Percentiles rank a stretch among this genome's conserved stretches.
Evolutionary conservation across 2,113 vertebrate species (phyloP).

Genomic region (Indri indri): DNA sequence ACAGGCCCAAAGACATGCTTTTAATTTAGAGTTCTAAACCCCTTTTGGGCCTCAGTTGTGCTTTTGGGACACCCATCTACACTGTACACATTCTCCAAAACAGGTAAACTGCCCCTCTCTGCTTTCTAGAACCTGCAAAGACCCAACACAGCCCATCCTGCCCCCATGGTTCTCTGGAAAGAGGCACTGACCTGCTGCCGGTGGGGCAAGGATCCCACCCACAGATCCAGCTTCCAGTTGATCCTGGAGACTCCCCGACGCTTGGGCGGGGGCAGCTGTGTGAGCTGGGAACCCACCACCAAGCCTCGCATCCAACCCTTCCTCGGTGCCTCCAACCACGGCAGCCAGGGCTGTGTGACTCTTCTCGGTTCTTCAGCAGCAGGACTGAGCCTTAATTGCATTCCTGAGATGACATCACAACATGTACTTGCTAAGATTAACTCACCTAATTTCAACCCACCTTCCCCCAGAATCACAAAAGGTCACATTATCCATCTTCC

Average conservation of each 20-base stretch:
- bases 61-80: background rate
- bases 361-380: background rate
- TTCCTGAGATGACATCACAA: conserved; percentile 50
- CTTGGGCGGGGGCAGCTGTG: background rate
- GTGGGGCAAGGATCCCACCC: accelerated
- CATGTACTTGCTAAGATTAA: background rate
- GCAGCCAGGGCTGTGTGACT: background rate
- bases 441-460: background rate
- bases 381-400: background rate
- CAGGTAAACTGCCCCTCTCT: background rate
- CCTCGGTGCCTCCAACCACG: background rate
- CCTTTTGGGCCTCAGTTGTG: background rate
- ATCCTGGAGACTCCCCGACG: background rate
- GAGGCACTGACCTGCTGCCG: conserved; percentile 34
- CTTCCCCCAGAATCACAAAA: background rate
- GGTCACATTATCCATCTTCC: background rate
- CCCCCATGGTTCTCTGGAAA: too few species aligned
- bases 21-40: background rate
- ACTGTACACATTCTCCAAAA: background rate
- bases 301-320: background rate
- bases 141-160: background rate
- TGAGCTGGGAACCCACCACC: background rate
- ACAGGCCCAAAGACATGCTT: background rate
- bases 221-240: background rate
- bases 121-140: background rate